Conservation (phyloP, 2,888 invertebrate genomes). For the Lasioglossum calceatum region DNA sequence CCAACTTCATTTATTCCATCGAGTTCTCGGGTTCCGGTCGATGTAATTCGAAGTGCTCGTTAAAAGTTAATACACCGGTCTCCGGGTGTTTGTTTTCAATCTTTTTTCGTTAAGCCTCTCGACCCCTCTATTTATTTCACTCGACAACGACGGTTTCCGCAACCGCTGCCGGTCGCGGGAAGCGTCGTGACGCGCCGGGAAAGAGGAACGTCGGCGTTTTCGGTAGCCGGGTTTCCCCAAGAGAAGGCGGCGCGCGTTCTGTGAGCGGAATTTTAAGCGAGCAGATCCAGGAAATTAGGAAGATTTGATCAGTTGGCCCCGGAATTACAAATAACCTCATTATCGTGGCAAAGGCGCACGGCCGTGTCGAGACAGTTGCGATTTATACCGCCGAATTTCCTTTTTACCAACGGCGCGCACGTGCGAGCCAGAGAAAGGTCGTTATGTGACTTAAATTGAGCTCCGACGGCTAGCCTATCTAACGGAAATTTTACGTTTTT, state of each 20-base stretch:
- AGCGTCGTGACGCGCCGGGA: not conserved
- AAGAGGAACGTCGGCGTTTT: constrained; percentile 23
- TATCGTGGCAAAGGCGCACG: constrained; percentile 65
- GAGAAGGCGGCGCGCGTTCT: constrained; percentile 41
- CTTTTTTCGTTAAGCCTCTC: constrained; percentile 23
- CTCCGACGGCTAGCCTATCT: constrained; percentile 17
- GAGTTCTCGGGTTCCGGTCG: constrained; percentile 12
- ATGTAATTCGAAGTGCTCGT: constrained; percentile 62
- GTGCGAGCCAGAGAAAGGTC: constrained; percentile 30
- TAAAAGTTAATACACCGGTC: constrained; percentile 71
- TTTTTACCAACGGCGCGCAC: constrained; percentile 53
- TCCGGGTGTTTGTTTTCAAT: constrained; percentile 62
- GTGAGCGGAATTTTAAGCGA: constrained; percentile 76
- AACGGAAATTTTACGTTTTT: not conserved
- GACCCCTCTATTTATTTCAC: constrained; percentile 26
- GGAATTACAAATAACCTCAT: constrained; percentile 80
- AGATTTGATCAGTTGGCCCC: constrained; percentile 76
- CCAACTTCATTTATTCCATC: constrained; percentile 3
- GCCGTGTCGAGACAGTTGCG: constrained; percentile 48
- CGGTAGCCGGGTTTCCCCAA: constrained; percentile 6
- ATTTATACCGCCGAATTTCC: constrained; percentile 72
- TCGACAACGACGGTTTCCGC: constrained; percentile 51
- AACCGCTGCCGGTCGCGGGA: constrained; percentile 36
- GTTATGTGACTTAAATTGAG: constrained; percentile 65
- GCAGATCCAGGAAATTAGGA: constrained; percentile 79